These are phyloP conservation scores for Silurus asotus DNA, from an alignment of 2,113 vertebrate species.

Conservation along the genomic window DNA sequence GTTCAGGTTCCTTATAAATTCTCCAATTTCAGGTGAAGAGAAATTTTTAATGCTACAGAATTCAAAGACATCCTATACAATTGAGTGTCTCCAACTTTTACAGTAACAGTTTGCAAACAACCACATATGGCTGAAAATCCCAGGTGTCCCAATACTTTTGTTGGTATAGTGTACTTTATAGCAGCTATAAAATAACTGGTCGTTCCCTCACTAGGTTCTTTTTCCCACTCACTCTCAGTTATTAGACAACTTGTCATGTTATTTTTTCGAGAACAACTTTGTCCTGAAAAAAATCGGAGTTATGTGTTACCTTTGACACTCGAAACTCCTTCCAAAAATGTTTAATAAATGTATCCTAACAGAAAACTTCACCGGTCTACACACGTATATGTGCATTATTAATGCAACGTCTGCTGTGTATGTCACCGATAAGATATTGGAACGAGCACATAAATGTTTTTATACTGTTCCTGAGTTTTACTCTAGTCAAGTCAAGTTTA, in stretches of 20 bases:
- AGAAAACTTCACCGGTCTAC: background rate
- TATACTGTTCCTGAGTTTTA: no score
- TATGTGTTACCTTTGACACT: background rate
- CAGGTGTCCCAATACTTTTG: no score
- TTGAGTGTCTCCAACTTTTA: no score
- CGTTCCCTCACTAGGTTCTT: background rate
- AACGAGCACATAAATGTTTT: background rate
- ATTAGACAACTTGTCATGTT: background rate
- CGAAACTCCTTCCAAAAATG: background rate
- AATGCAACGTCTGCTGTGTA: background rate
- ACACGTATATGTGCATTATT: background rate
- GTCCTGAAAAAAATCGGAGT: background rate
- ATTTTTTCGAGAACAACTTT: background rate
- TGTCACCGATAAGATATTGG: background rate
- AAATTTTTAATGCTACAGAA: no score
- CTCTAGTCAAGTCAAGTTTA: no score
- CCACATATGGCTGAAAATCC: no score
- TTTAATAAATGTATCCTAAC: background rate
- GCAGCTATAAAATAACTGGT: background rate
- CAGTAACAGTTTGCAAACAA: no score
- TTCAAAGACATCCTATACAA: no score
- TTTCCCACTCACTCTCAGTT: background rate
- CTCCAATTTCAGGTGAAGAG: no score
- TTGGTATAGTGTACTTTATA: background rate
- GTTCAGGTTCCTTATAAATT: background rate